Percentiles rank a stretch among this genome's conserved stretches.
Evolutionary conservation across 2,888 invertebrate genomes (phyloP).

Genomic region (Ennomos fuscantarius): DNA sequence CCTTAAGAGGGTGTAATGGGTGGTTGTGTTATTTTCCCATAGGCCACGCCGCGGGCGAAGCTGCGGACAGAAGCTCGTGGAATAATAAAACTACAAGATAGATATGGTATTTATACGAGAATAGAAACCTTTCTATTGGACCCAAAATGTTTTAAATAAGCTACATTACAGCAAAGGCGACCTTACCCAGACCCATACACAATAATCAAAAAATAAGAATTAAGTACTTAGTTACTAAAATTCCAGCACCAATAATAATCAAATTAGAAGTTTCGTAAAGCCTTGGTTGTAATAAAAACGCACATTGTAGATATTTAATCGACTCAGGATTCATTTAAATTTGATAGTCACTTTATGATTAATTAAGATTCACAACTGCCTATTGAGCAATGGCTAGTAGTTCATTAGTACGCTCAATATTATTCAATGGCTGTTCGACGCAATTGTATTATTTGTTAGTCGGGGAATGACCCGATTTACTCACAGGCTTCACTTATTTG

Average conservation of each 20-base stretch:
- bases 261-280: slow-evolving; percentile 12
- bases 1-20: too few relatives aligned
- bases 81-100: too few relatives aligned
- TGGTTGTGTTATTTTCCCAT: too few relatives aligned
- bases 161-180: too few relatives aligned
- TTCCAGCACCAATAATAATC: slow-evolving; percentile 15
- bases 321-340: slow-evolving; percentile 13
- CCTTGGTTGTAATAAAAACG: slow-evolving; percentile 18
- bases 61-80: too few relatives aligned
- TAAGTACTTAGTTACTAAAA: neutral
- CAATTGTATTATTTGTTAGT: slow-evolving; percentile 1
- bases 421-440: slow-evolving; percentile 11
- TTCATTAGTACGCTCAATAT: slow-evolving; percentile 16
- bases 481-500: slow-evolving; percentile 13
- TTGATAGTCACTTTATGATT: slow-evolving; percentile 18
- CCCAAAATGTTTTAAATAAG: too few relatives aligned
- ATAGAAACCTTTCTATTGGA: too few relatives aligned
- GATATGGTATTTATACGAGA: too few relatives aligned
- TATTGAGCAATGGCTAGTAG: slow-evolving; percentile 14
- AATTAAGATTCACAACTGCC: slow-evolving; percentile 22
- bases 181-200: too few relatives aligned
- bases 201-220: too few relatives aligned
- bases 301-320: slow-evolving; percentile 31
- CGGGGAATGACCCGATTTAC: slow-evolving; percentile 7
- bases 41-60: too few relatives aligned